These are phyloP conservation scores for Lithosia quadra DNA, from an alignment of 2,888 invertebrate species.

Conservation along the genomic window DNA sequence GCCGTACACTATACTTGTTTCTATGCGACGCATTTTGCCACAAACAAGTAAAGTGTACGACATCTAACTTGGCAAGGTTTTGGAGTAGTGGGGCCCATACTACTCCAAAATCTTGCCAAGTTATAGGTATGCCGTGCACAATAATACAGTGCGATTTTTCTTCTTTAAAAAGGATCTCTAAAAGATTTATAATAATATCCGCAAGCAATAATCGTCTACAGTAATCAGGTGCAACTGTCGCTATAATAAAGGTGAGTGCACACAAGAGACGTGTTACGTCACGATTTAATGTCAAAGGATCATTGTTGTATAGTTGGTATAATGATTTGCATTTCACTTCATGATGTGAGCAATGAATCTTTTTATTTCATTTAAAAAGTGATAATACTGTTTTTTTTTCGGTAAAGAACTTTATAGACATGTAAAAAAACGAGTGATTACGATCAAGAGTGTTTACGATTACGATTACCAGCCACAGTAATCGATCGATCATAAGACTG, in stretches of 20 bases:
- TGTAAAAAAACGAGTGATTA: too few species aligned
- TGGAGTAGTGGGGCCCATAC: too few species aligned
- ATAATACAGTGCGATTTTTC: neutral
- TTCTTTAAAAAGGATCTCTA: conserved; percentile 24
- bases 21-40: too few species aligned
- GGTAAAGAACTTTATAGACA: too few species aligned
- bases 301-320: neutral
- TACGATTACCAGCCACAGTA: too few species aligned
- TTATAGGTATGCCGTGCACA: too few species aligned
- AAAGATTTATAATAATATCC: conserved; percentile 29
- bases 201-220: conserved; percentile 43
- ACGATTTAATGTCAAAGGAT: neutral
- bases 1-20: too few species aligned
- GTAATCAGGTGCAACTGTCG: conserved; percentile 53
- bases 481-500: too few species aligned
- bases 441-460: too few species aligned
- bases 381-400: neutral
- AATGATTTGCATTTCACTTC: neutral
- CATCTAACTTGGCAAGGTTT: too few species aligned
- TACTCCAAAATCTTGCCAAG: too few species aligned
- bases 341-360: neutral
- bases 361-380: neutral
- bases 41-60: too few species aligned
- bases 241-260: conserved; percentile 53
- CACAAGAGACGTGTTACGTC: conserved; percentile 34